Percentiles rank a stretch among this genome's conserved stretches.
These are phyloP conservation scores for Solea senegalensis DNA, from an alignment of 2,113 vertebrate genomes.

Conservation along the genomic window DNA sequence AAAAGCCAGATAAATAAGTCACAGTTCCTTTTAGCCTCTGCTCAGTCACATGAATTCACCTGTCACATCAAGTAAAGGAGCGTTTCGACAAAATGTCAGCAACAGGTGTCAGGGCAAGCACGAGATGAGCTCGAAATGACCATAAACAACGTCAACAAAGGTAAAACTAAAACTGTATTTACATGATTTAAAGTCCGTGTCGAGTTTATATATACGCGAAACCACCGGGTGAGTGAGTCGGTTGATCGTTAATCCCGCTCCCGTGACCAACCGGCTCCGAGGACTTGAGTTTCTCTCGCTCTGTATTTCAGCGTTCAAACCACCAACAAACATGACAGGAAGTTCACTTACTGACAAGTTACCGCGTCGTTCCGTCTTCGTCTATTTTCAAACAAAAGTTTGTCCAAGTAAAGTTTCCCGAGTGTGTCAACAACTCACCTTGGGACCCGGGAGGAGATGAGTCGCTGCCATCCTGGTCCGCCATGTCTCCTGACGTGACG, in stretches of 20 bases:
- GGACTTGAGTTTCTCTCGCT: conserved; percentile 1
- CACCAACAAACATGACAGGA: neutral
- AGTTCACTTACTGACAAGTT: neutral
- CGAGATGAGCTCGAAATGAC: neutral
- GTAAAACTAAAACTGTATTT: neutral
- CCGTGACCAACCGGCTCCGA: conserved; percentile 64
- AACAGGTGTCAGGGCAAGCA: conserved; percentile 60
- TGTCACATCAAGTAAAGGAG: conserved; percentile 42
- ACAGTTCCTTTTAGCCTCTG: neutral
- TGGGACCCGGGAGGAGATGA: conserved; percentile 77
- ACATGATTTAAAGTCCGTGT: neutral
- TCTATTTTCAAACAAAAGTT: neutral
- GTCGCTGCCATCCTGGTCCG: conserved; percentile 81
- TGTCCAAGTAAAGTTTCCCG: conserved; percentile 20
- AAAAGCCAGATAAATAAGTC: neutral
- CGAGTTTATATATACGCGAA: conserved; percentile 20
- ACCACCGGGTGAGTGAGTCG: conserved; percentile 56
- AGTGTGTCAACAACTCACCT: conserved; percentile 71
- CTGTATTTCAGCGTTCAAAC: conserved; percentile 25
- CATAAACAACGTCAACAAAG: neutral
- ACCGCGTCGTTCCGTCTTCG: neutral
- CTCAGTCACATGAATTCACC: conserved; percentile 51
- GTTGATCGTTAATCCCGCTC: conserved; percentile 73
- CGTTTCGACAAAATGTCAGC: conserved; percentile 53
- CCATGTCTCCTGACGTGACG: conserved; percentile 87